Conservation (phyloP, 2,113 vertebrate genomes). For the Mus pahari region DNA sequence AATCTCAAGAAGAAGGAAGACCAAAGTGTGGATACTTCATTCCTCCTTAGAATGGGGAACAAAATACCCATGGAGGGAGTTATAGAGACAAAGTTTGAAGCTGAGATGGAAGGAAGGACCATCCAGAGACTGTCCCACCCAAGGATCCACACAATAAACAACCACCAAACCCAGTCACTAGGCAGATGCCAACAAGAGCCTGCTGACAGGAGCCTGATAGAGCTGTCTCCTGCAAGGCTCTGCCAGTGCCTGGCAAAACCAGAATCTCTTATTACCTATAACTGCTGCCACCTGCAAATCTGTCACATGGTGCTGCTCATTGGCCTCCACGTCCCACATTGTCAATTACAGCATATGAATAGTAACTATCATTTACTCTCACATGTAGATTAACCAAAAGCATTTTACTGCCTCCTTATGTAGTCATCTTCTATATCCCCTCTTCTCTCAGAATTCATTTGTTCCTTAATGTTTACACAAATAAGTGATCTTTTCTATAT, state of each 20-base stretch:
- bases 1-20: too few relatives aligned
- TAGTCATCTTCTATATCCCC: neutral
- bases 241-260: neutral
- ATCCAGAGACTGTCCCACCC: too few relatives aligned
- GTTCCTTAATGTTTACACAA: neutral
- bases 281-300: neutral
- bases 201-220: too few relatives aligned
- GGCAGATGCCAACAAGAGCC: too few relatives aligned
- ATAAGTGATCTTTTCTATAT: neutral
- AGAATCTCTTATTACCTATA: neutral
- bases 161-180: too few relatives aligned
- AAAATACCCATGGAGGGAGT: too few relatives aligned
- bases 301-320: neutral
- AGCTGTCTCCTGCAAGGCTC: too few relatives aligned
- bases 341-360: neutral
- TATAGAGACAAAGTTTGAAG: too few relatives aligned
- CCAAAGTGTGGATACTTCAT: too few relatives aligned
- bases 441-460: neutral
- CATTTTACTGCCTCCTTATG: neutral
- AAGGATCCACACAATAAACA: too few relatives aligned
- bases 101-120: too few relatives aligned
- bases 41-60: too few relatives aligned
- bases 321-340: neutral
- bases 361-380: neutral
- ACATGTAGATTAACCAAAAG: neutral